Evolutionary conservation across 2,797 vertebrate genomes (phyloP).

Genomic region (Siniperca undulata): DNA sequence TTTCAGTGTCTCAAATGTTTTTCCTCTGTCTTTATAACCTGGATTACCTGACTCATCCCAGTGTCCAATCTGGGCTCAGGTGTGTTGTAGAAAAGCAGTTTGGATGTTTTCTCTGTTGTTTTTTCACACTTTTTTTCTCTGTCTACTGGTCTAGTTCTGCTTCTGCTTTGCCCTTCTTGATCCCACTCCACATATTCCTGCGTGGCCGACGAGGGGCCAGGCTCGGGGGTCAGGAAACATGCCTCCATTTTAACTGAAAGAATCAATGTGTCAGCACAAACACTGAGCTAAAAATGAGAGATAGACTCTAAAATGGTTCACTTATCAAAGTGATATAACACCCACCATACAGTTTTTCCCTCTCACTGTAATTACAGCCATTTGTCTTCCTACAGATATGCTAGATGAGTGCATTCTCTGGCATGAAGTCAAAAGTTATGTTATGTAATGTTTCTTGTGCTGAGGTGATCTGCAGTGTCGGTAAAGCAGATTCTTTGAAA

Average conservation of each 20-base stretch:
- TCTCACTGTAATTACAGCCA: constrained; percentile 10
- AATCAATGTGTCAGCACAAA: constrained; percentile 38
- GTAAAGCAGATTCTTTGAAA: not conserved
- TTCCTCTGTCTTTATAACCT: not conserved
- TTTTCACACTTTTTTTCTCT: not conserved
- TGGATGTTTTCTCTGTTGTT: constrained; percentile 3
- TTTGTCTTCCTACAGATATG: constrained; percentile 3
- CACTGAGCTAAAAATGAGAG: constrained; percentile 12
- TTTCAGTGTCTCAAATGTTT: not conserved
- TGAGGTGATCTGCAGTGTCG: not conserved
- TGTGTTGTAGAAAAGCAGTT: constrained; percentile 3
- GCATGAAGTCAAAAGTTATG: not conserved
- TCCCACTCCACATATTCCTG: constrained; percentile 13
- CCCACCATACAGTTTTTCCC: not conserved
- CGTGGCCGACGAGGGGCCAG: constrained; percentile 1
- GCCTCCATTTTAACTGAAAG: constrained; percentile 21
- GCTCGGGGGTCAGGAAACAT: constrained; percentile 19
- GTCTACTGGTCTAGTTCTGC: constrained; percentile 3
- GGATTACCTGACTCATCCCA: constrained; percentile 11
- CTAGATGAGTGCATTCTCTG: not conserved
- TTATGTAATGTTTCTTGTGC: not conserved
- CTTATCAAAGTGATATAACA: constrained; percentile 16
- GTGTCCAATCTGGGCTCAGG: not conserved
- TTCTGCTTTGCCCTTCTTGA: constrained; percentile 1
- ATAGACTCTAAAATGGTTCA: constrained; percentile 2